Evolutionary conservation across 2,113 vertebrate species (phyloP).

Genomic region (Perognathus longimembris): DNA sequence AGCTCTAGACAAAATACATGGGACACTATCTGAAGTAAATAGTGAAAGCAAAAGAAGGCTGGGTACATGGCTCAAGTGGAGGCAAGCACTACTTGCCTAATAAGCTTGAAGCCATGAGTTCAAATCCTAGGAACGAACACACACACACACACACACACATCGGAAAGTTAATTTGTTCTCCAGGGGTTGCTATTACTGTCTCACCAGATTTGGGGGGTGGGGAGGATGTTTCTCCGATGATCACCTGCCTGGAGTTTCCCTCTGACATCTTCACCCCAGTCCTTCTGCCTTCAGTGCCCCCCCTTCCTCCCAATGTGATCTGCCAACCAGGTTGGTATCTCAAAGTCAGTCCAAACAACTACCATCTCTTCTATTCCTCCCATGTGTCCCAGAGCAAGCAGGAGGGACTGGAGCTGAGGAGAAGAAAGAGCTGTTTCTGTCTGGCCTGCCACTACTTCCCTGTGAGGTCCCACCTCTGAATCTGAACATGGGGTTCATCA

Average conservation of each 20-base stretch:
- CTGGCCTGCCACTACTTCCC: background rate
- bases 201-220: too few relatives aligned
- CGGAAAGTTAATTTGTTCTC: too few relatives aligned
- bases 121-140: too few relatives aligned
- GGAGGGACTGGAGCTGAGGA: background rate
- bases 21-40: too few relatives aligned
- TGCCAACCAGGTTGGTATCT: background rate
- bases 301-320: rapidly evolving
- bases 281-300: background rate
- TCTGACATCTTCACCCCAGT: background rate
- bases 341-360: background rate
- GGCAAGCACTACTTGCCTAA: too few relatives aligned
- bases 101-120: too few relatives aligned
- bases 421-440: too few relatives aligned
- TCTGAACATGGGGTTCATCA: background rate
- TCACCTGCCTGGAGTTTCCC: background rate
- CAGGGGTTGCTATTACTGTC: too few relatives aligned
- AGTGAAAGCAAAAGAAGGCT: too few relatives aligned
- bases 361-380: background rate
- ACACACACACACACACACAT: too few relatives aligned
- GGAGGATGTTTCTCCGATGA: background rate
- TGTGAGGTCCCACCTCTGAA: background rate
- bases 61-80: too few relatives aligned
- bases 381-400: background rate
- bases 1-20: too few relatives aligned